These are phyloP conservation scores for Chironex yamaguchii DNA, from an alignment of 30 jellyfish, hydroid and myxozoan genomes.

Conservation along the genomic window DNA sequence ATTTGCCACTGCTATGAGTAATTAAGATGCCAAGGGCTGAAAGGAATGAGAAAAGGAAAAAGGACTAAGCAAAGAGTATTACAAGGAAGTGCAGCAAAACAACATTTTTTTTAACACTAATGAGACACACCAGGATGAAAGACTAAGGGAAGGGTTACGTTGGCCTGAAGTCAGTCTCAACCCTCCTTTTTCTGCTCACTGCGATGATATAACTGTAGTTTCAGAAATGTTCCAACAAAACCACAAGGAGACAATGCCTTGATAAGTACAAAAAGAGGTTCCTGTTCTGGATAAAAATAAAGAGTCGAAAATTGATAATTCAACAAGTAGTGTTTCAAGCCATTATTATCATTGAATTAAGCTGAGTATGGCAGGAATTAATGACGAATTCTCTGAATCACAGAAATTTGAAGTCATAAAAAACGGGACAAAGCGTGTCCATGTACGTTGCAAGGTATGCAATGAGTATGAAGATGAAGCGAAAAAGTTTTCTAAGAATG, in stretches of 20 bases:
- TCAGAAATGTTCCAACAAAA: slow-evolving; percentile 6
- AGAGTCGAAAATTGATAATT: slow-evolving; percentile 13
- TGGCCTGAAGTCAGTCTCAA: not conserved
- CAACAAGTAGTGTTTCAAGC: slow-evolving; percentile 17
- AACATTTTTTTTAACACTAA: slow-evolving; percentile 1
- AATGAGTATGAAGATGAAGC: slow-evolving; percentile 18
- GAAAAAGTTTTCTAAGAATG: slow-evolving; percentile 37
- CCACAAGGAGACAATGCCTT: slow-evolving; percentile 27
- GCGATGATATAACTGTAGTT: not conserved
- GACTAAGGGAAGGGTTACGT: not conserved
- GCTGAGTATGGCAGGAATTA: slow-evolving; percentile 40
- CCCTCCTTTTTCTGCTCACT: not conserved
- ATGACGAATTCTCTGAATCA: slow-evolving; percentile 12
- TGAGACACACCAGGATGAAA: too few relatives aligned
- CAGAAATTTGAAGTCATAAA: slow-evolving; percentile 36
- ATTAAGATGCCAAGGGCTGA: slow-evolving; percentile 50
- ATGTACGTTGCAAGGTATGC: slow-evolving; percentile 37
- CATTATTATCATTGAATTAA: slow-evolving; percentile 14
- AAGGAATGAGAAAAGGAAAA: slow-evolving; percentile 32
- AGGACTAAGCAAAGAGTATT: slow-evolving; percentile 22
- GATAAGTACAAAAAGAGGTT: not conserved
- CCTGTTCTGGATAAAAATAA: slow-evolving; percentile 6
- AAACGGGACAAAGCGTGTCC: slow-evolving; percentile 33
- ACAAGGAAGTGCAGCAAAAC: slow-evolving; percentile 43
- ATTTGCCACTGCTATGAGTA: slow-evolving; percentile 2